Evolutionary conservation across 2,113 vertebrate genomes (phyloP), one percentile per base, ranked within the genome.

Genomic region (Stigmatopora nigra): DNA sequence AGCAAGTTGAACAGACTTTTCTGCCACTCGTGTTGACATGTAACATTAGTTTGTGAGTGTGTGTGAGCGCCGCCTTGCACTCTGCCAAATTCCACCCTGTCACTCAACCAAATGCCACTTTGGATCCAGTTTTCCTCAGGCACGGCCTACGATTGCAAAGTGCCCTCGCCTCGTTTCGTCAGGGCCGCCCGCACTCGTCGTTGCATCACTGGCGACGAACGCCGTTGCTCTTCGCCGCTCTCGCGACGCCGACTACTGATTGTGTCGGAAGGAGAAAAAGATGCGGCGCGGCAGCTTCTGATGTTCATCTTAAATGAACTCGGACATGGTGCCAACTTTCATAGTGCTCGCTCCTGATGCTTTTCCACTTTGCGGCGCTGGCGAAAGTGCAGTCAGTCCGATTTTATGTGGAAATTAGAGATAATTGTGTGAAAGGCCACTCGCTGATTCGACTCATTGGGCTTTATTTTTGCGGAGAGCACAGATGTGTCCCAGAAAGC

Each of bases 121-220:
- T 62, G 71, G 68, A 55, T 55, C 2, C 13, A 25, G 14, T 62
- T 81, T 82, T 77, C 60, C 36, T 3, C 31, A 57, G 71, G 73
- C 65, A 12, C 15, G 56, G 64, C 61, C 22, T 63, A 65, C 44
- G 63, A 82, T 87, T 85, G 72, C 85, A 81, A 64, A 49, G 71
- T 81, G 68, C 77, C 70, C 71, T 63, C 77, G 48, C 81, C 64
- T 73, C 71, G 77, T 88, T 87, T 83, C 87, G 80, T 88, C 87
- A 88, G 58, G 70, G 59, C 68, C 58, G 41, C 13, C 68, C 58
- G 41, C 13, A 57, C 77, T 82, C 74, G 75, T 78, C 74, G 57
- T 68, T 80, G 72, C 71, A 75, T 53, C 70, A 67, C 46, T 61
- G 73, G 51, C 58, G 13, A 44, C 36, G 13, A 7, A 44, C 36